Percentiles rank a stretch among this genome's conserved stretches.
These are phyloP conservation scores for Cololabis saira DNA, from an alignment of 2,113 vertebrate species.

Conservation along the genomic window DNA sequence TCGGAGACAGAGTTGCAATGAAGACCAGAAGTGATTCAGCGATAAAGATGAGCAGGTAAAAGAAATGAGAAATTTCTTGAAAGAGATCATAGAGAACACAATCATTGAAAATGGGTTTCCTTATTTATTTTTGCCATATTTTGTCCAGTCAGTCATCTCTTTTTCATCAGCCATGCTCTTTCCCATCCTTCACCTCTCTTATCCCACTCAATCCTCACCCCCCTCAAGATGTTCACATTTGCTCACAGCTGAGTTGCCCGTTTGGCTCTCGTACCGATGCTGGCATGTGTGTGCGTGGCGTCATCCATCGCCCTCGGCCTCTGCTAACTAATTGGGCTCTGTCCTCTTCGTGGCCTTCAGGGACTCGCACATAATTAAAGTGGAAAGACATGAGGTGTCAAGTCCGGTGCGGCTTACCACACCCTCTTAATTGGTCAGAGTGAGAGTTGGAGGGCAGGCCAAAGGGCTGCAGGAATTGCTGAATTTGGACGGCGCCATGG, in stretches of 20 bases:
- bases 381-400: slow-evolving; percentile 53
- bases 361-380: slow-evolving; percentile 62
- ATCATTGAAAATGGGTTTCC: neutral
- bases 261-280: slow-evolving; percentile 41
- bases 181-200: slow-evolving; percentile 9
- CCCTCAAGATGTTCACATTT: slow-evolving; percentile 6
- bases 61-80: slow-evolving; percentile 30
- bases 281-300: slow-evolving; percentile 27
- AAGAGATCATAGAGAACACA: slow-evolving; percentile 23
- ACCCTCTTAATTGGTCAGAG: slow-evolving; percentile 65
- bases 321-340: slow-evolving; percentile 63
- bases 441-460: slow-evolving; percentile 45
- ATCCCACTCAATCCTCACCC: no score
- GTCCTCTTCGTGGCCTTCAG: slow-evolving; percentile 58
- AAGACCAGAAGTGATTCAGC: slow-evolving; percentile 45
- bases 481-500: slow-evolving; percentile 39
- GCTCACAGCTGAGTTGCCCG: slow-evolving; percentile 18
- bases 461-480: slow-evolving; percentile 15
- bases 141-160: slow-evolving; percentile 14
- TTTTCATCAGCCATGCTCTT: slow-evolving; percentile 20
- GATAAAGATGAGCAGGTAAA: slow-evolving; percentile 29
- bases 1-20: slow-evolving; percentile 25
- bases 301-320: slow-evolving; percentile 32
- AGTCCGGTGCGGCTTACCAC: slow-evolving; percentile 64
- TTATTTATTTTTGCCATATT: slow-evolving; percentile 31